Evolutionary conservation across 2,797 vertebrate species (phyloP).

Genomic region (Tympanoctomys barrerae): DNA sequence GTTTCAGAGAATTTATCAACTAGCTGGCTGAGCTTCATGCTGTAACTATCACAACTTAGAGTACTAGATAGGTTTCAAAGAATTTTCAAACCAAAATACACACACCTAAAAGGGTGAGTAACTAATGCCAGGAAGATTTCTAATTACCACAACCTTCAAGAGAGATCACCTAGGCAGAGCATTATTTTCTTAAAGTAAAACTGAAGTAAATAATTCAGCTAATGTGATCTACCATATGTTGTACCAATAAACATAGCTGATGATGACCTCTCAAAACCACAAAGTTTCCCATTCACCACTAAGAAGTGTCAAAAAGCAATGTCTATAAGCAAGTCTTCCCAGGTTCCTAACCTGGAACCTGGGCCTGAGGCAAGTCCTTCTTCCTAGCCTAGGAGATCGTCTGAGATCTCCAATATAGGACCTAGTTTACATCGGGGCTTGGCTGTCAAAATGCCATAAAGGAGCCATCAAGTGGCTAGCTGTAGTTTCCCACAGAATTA

Average conservation of each 20-base stretch:
- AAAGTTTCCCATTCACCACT: constrained; percentile 11
- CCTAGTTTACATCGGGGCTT: background rate
- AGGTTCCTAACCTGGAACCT: background rate
- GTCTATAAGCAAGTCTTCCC: background rate
- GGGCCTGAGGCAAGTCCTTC: background rate
- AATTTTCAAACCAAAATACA: constrained; percentile 50
- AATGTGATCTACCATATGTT: background rate
- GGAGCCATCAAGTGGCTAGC: background rate
- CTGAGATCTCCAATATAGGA: background rate
- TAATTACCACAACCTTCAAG: constrained; percentile 1
- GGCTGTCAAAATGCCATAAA: constrained; percentile 42
- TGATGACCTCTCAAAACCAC: background rate
- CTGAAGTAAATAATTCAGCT: background rate
- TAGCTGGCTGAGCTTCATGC: background rate
- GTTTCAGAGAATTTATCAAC: constrained; percentile 1
- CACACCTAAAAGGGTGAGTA: constrained; percentile 35
- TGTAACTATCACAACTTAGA: background rate
- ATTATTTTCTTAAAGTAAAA: background rate
- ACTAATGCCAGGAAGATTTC: constrained; percentile 2
- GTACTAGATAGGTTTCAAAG: background rate
- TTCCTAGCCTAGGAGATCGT: background rate
- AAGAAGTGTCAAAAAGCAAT: constrained; percentile 31
- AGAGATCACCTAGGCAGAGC: background rate
- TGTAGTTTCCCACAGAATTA: constrained; percentile 14
- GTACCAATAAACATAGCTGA: background rate